Conservation (phyloP, 2,113 vertebrate species). For the Bufo bufo region DNA sequence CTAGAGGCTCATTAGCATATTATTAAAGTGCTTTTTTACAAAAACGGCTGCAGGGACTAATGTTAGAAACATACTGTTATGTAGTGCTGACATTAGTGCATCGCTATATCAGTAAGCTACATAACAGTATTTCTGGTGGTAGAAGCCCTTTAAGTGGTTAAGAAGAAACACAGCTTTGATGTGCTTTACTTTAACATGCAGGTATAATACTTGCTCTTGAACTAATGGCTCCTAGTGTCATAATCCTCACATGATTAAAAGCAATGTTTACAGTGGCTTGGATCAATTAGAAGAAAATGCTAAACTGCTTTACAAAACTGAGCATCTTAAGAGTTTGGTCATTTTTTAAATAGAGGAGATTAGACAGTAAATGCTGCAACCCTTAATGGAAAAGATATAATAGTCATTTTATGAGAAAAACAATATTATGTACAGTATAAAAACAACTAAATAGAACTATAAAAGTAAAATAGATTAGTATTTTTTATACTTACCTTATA, state of each 20-base stretch:
- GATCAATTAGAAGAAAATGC: slow-evolving; percentile 34
- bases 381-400: slow-evolving; percentile 17
- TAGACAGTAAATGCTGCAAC: slow-evolving; percentile 1
- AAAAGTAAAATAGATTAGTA: not conserved
- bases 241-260: slow-evolving; percentile 43
- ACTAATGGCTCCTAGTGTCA: slow-evolving; percentile 39
- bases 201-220: not conserved
- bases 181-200: not conserved
- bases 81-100: no score
- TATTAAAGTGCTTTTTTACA: no score
- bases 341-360: slow-evolving; percentile 17
- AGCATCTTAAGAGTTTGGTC: not conserved
- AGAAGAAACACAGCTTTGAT: not conserved
- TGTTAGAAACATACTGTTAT: no score
- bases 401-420: not conserved
- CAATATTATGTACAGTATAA: not conserved
- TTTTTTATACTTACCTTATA: not conserved
- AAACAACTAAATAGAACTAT: not conserved
- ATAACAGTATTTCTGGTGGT: no score
- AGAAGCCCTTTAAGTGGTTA: not conserved
- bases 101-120: no score
- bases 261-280: not conserved
- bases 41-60: no score
- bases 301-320: slow-evolving; percentile 16
- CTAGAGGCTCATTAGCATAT: no score